These are phyloP conservation scores for Netelia inedita DNA, from an alignment of 2,888 invertebrate species.

Conservation along the genomic window DNA sequence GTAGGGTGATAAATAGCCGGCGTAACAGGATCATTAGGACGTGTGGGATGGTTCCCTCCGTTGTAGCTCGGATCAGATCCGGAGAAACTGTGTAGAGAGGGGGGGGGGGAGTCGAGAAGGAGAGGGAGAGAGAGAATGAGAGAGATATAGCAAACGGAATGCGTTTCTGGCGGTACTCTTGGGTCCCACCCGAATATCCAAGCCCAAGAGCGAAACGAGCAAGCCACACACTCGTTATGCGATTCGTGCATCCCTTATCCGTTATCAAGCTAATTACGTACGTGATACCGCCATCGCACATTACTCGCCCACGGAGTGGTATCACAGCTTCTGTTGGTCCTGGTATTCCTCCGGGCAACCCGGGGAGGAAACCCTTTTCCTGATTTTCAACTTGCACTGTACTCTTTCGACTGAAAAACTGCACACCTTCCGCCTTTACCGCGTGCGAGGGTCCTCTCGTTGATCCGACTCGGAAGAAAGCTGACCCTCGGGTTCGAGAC, in stretches of 20 bases:
- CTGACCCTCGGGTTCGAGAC: background rate
- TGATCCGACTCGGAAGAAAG: background rate
- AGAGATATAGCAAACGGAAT: constrained; percentile 40
- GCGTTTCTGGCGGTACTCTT: constrained; percentile 33
- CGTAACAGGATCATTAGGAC: constrained; percentile 80
- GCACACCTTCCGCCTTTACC: background rate
- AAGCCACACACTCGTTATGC: constrained; percentile 64
- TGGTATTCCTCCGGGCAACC: constrained; percentile 16
- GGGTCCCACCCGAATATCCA: constrained; percentile 41
- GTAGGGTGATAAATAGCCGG: constrained; percentile 79
- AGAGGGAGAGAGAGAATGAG: constrained; percentile 4
- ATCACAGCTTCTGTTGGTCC: constrained; percentile 27
- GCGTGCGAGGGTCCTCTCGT: no score
- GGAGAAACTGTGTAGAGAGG: constrained; percentile 65
- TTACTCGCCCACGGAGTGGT: constrained; percentile 40
- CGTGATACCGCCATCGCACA: constrained; percentile 62
- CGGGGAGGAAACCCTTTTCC: constrained; percentile 11
- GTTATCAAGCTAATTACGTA: constrained; percentile 69
- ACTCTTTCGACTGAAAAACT: constrained; percentile 33
- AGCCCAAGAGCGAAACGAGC: constrained; percentile 48
- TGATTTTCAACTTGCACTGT: constrained; percentile 28
- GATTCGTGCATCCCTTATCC: constrained; percentile 68
- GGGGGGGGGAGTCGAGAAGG: background rate
- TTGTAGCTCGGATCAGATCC: constrained; percentile 66
- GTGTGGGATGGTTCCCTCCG: constrained; percentile 68